These are phyloP conservation scores for Poecilia picta DNA, from an alignment of 2,797 vertebrate species.

Conservation along the genomic window DNA sequence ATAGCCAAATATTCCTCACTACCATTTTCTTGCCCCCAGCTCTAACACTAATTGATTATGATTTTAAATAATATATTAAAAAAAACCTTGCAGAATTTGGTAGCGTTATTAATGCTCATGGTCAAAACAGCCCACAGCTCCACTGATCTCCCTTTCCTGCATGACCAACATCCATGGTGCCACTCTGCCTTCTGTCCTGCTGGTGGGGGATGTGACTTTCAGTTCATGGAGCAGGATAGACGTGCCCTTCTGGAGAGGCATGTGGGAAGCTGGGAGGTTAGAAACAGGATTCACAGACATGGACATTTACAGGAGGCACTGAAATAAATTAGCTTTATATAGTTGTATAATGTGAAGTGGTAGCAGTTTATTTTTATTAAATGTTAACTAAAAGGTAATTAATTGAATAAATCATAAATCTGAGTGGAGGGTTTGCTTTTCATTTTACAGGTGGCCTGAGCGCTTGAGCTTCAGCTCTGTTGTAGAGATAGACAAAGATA, in stretches of 20 bases:
- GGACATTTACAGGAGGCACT: background rate
- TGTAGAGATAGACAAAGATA: background rate
- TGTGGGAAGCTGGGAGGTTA: conserved; percentile 10
- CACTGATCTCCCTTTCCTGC: conserved; percentile 40
- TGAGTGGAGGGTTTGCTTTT: background rate
- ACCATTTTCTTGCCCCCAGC: background rate
- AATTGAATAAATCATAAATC: background rate
- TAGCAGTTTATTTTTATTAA: background rate
- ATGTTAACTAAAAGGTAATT: background rate
- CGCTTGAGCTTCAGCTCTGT: background rate
- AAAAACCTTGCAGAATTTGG: conserved; percentile 3
- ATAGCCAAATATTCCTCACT: conserved; percentile 6
- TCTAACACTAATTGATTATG: background rate
- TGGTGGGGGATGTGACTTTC: conserved; percentile 60
- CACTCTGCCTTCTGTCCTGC: conserved; percentile 63
- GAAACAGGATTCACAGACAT: background rate
- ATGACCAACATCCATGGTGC: conserved; percentile 59
- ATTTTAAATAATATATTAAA: conserved; percentile 7
- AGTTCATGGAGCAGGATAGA: conserved; percentile 23
- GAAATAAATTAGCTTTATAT: background rate
- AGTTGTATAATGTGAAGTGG: background rate
- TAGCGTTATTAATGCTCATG: conserved; percentile 31
- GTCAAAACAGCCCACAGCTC: conserved; percentile 41
- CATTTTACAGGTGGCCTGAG: background rate
- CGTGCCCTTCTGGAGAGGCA: conserved; percentile 39